A percentile compares a stretch with the other conserved stretches of the same genome.
These are phyloP conservation scores for Spodoptera frugiperda DNA, from an alignment of 1,140 invertebrate genomes.

Conservation along the genomic window DNA sequence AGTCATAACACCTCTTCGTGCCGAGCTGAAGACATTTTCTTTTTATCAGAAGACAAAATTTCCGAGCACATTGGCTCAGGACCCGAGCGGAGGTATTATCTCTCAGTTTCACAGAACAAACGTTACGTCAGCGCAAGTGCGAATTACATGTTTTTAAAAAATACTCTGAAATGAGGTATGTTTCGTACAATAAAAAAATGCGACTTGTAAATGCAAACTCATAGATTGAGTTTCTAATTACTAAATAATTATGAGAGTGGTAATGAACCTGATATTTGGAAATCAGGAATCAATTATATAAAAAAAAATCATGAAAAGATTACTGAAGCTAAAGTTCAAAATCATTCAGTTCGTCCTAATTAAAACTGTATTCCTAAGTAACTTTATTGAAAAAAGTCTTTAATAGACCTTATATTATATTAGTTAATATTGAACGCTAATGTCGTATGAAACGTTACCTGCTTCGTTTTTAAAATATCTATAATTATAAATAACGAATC, in stretches of 20 bases:
- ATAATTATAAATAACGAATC: conserved; percentile 2
- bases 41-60: conserved; percentile 63
- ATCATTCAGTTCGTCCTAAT: too few species aligned
- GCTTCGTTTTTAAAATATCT: neutral
- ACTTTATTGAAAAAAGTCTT: too few species aligned
- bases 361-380: too few species aligned
- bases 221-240: neutral
- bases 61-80: conserved; percentile 63
- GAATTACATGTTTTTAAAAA: conserved; percentile 41
- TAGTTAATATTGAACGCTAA: too few species aligned
- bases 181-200: neutral
- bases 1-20: conserved; percentile 19
- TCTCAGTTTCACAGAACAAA: conserved; percentile 59
- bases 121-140: conserved; percentile 54
- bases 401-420: too few species aligned
- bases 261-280: too few species aligned
- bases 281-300: too few species aligned
- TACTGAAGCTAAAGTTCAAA: too few species aligned
- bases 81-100: conserved; percentile 62
- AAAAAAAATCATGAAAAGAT: too few species aligned
- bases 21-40: conserved; percentile 57
- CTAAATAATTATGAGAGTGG: too few species aligned
- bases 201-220: neutral
- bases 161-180: conserved; percentile 4
- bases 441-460: neutral